Evolutionary conservation across 2,113 vertebrate species (phyloP), one percentile per base, ranked within the genome.

Genomic region (Arvicanthis niloticus): DNA sequence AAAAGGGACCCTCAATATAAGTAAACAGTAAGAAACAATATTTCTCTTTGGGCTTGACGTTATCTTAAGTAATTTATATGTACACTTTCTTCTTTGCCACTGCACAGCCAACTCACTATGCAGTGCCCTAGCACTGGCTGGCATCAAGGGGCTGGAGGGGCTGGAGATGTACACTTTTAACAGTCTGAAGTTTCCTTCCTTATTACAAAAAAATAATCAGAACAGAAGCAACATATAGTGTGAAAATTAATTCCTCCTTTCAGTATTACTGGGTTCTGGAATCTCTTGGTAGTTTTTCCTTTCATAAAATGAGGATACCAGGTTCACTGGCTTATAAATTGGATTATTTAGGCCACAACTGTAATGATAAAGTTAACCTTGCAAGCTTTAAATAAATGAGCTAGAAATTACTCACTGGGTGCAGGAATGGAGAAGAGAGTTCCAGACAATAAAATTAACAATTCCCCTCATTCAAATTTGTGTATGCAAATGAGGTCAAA

Each of bases 361-460:
- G 2, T 51, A 58, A 77, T 12, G 37, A 92, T 67, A 91, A 87
- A 31, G 9, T 51, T 19, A n/a, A 73, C 12, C 29, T 86, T 40
- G 58, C 16, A 88, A 89, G 15, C 26, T 93, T 91, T 53, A 85
- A 70, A 37, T 62, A 40, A 91, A 75, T 53, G 53, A 17, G 10
- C 53, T 88, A 97, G 53, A 89, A 84, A 89, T 72, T 76, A 67
- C 90, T 53, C 62, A 97, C 12, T 92, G 76, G 51, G 48, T 45
- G 8, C 42, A 67, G 34, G 62, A 76, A 93, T 91, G 26, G 58
- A 88, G 6, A 95, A 56, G 29, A 75, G 40, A 90, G 84, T 60
- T 92, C 73, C 81, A 22, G 70, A 58, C 29, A 53, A 7, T 77
- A 96, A 94, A 78, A 77, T n/a, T 86, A 51, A 81, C 5, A 31